Conservation (phyloP, 2,113 vertebrate genomes). For the Clarias gariepinus region DNA sequence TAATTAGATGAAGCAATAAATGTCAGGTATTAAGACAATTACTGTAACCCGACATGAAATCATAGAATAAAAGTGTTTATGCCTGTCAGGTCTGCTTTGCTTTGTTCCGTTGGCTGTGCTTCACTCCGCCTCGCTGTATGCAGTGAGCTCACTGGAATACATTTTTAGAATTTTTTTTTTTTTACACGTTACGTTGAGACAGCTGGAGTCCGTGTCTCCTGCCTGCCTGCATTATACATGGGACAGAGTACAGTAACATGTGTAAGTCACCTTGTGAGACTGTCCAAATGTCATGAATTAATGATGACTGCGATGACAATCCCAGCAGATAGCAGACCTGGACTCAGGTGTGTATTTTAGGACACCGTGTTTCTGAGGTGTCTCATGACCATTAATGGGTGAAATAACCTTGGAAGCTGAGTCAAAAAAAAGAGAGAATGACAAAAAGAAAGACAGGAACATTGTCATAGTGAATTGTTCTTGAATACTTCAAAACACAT, state of each 20-base stretch:
- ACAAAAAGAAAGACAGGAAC: neutral
- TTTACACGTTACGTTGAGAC: conserved; percentile 1
- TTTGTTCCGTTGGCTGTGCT: neutral
- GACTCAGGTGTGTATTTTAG: conserved; percentile 28
- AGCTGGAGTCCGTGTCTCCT: conserved; percentile 25
- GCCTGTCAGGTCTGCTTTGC: neutral
- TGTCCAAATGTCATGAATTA: conserved; percentile 46
- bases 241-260: conserved; percentile 46
- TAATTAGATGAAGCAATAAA: neutral
- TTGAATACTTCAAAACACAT: neutral
- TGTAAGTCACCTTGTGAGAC: conserved; percentile 49
- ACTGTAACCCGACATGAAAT: neutral
- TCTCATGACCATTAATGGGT: conserved; percentile 28
- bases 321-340: conserved; percentile 22
- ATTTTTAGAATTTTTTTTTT: conserved; percentile 16
- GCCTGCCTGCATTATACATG: conserved; percentile 47
- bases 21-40: too few relatives aligned
- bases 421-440: neutral
- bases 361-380: conserved; percentile 33
- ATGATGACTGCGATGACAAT: conserved; percentile 44
- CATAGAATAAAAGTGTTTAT: neutral
- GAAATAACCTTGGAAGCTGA: conserved; percentile 20
- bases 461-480: neutral
- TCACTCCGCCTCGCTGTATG: neutral
- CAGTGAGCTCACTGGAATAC: neutral